A percentile compares a stretch with the other conserved stretches of the same genome.
These are phyloP conservation scores for Andrena haemorrhoa DNA, from an alignment of 2,888 invertebrate species.

Conservation along the genomic window DNA sequence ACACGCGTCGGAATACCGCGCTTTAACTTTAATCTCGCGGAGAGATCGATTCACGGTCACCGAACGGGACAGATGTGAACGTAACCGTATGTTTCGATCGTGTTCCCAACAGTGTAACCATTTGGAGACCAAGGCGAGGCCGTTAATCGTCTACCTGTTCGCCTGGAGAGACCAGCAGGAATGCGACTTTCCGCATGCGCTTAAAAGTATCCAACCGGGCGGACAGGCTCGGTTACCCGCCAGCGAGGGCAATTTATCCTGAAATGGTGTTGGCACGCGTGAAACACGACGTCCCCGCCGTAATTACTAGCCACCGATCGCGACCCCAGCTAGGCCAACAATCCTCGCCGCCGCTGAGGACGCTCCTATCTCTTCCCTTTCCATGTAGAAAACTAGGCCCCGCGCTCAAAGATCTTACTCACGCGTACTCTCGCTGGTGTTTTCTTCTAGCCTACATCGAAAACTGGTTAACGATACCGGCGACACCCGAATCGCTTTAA, in stretches of 20 bases:
- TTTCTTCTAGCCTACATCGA: not conserved
- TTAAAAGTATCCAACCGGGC: constrained; percentile 45
- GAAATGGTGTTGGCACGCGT: constrained; percentile 36
- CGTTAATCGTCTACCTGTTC: constrained; percentile 54
- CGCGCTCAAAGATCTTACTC: not conserved
- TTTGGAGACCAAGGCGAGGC: not conserved
- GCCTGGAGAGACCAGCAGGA: constrained; percentile 27
- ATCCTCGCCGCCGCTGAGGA: not conserved
- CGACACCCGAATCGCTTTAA: not conserved
- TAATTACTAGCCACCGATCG: constrained; percentile 26
- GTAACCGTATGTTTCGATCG: not conserved
- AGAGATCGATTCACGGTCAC: not conserved
- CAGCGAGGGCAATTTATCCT: constrained; percentile 27
- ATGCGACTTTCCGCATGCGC: constrained; percentile 45
- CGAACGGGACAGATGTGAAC: constrained; percentile 3
- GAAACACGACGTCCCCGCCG: constrained; percentile 23
- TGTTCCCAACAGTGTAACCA: constrained; percentile 47
- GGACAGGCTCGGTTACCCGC: constrained; percentile 31
- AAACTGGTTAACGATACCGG: not conserved
- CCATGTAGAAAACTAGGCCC: not conserved
- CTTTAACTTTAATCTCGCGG: not conserved
- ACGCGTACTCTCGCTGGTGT: not conserved
- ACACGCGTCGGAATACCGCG: too few relatives aligned
- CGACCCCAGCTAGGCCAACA: constrained; percentile 18
- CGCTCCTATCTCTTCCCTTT: not conserved